phyloP scores from a whole-genome alignment of 2,797 vertebrate species.

The Acipenser oxyrinchus region DNA sequence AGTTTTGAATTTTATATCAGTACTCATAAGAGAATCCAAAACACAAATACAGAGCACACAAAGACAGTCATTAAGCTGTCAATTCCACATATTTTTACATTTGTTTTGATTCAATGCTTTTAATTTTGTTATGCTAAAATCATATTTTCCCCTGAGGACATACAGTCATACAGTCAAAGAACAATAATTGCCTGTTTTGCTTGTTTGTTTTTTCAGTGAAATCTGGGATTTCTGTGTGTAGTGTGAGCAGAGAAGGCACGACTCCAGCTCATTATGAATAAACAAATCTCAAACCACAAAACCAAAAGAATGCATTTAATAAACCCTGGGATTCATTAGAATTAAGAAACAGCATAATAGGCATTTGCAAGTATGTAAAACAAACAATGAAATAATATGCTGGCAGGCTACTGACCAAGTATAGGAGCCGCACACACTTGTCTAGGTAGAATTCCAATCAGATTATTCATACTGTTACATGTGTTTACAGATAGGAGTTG shows the following conservation, averaged over 20 bases:
- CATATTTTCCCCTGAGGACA: background rate
- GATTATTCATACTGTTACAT: too few relatives aligned
- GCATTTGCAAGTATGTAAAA: background rate
- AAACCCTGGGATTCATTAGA: background rate
- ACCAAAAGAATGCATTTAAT: slow-evolving; percentile 3
- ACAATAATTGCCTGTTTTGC: background rate
- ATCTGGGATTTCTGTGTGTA: background rate
- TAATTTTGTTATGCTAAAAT: background rate
- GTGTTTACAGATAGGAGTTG: too few relatives aligned
- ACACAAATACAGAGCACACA: too few relatives aligned
- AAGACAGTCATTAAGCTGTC: too few relatives aligned
- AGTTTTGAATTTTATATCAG: too few relatives aligned
- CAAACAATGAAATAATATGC: background rate
- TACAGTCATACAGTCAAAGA: background rate
- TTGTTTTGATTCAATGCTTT: too few relatives aligned
- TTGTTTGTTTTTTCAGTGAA: background rate
- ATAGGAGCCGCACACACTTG: background rate
- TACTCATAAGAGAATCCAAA: too few relatives aligned
- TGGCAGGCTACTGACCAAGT: background rate
- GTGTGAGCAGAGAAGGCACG: background rate
- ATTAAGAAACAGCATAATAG: slow-evolving; percentile 4
- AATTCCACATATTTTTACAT: too few relatives aligned
- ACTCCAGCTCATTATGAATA: background rate
- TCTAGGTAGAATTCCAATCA: too few relatives aligned
- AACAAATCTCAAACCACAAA: background rate